These are phyloP conservation scores for Caenorhabditis latens DNA, from an alignment of 1,140 invertebrate species.

Conservation along the genomic window DNA sequence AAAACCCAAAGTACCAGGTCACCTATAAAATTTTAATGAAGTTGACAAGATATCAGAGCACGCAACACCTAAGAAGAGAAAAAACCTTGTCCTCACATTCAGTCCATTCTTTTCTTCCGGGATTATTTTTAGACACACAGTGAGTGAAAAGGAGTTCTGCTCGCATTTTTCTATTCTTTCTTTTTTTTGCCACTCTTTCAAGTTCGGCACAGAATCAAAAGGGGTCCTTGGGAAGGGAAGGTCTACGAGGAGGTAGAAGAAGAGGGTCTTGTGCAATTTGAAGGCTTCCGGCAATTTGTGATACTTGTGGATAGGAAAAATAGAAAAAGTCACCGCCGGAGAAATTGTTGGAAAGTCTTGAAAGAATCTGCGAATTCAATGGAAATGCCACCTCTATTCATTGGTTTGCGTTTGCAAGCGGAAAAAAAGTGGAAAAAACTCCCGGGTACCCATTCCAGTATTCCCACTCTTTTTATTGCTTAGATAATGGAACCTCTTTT, in stretches of 20 bases:
- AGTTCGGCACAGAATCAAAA: conserved; percentile 16
- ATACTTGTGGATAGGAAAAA: conserved; percentile 16
- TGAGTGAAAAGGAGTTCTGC: conserved; percentile 11
- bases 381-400: conserved; percentile 38
- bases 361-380: conserved; percentile 13
- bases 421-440: background rate
- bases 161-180: background rate
- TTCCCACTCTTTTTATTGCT: conserved; percentile 39
- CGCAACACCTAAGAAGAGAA: background rate
- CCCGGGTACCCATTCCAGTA: background rate
- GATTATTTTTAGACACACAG: conserved; percentile 25
- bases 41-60: background rate
- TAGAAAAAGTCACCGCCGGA: background rate
- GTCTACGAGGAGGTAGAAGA: conserved; percentile 13
- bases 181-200: background rate
- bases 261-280: conserved; percentile 23
- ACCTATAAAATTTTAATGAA: background rate
- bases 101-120: background rate
- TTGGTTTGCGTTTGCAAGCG: background rate
- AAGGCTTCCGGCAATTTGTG: conserved; percentile 47
- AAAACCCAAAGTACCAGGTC: background rate
- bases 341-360: background rate
- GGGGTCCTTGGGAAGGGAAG: background rate
- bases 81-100: background rate
- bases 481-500: background rate